Percentiles rank a stretch among this genome's conserved stretches.
Evolutionary conservation across 2,797 vertebrate species (phyloP).

Genomic region (Pseudocheirus occidentalis): DNA sequence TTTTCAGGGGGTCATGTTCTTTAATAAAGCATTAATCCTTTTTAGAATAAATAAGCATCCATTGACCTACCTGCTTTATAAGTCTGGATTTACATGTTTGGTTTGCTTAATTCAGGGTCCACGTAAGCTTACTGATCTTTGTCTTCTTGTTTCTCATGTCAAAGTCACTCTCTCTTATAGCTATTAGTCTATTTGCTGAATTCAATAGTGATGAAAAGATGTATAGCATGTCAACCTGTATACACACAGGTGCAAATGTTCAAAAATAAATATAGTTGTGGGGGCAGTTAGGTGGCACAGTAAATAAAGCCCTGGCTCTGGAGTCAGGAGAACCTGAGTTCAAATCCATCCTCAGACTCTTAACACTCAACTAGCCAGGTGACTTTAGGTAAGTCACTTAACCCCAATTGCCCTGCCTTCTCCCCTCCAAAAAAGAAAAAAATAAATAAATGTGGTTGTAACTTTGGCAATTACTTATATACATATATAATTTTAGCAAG

Average conservation of each 20-base stretch:
- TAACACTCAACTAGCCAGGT: too few species aligned
- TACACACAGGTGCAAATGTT: neutral
- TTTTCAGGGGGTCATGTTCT: neutral
- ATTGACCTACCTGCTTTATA: neutral
- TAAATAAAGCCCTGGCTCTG: too few species aligned
- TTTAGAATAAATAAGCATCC: neutral
- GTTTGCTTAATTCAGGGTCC: neutral
- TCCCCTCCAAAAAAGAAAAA: too few species aligned
- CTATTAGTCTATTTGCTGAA: neutral
- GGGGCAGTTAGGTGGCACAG: too few species aligned
- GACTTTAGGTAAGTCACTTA: too few species aligned
- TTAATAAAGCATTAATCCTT: neutral
- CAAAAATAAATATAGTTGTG: neutral
- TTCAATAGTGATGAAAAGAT: neutral
- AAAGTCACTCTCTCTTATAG: neutral
- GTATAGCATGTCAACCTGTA: neutral
- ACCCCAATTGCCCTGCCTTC: too few species aligned
- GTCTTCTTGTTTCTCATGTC: neutral
- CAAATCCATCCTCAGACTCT: too few species aligned
- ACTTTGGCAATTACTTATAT: neutral
- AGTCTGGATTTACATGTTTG: neutral
- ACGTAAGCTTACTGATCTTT: fast-evolving
- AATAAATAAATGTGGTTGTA: neutral
- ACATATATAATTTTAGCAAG: neutral
- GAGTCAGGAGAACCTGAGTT: too few species aligned